A percentile compares a stretch with the other conserved stretches of the same genome.
Conservation (phyloP, 1,140 invertebrate genomes). For the Asobara japonica region DNA sequence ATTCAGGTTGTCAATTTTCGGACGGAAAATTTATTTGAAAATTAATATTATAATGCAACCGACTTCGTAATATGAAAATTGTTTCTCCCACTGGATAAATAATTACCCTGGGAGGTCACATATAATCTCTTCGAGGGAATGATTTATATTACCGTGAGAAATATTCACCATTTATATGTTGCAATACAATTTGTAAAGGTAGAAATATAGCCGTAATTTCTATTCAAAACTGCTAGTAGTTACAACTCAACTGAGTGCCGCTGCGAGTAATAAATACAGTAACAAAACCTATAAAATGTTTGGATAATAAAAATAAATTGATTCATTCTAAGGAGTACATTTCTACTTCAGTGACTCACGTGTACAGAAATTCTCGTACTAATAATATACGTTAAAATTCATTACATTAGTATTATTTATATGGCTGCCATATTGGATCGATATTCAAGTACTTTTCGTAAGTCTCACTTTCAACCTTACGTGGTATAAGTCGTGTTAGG, state of each 20-base stretch:
- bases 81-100: neutral
- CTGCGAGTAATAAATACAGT: neutral
- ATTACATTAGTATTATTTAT: slow-evolving; percentile 54
- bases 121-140: neutral
- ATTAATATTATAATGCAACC: neutral
- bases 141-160: slow-evolving; percentile 1
- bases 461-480: slow-evolving; percentile 14
- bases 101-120: neutral
- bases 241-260: neutral
- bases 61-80: too few species aligned
- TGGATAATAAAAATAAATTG: neutral
- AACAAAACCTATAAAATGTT: neutral
- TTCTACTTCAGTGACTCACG: neutral
- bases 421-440: slow-evolving; percentile 62
- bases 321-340: neutral
- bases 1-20: too few species aligned
- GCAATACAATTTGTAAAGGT: slow-evolving; percentile 11
- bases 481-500: slow-evolving; percentile 58
- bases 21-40: too few species aligned
- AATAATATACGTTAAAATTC: neutral
- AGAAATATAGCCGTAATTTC: slow-evolving; percentile 15
- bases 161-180: neutral
- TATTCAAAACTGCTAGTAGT: neutral
- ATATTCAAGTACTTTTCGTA: slow-evolving; percentile 49
- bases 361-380: neutral